A percentile compares a stretch with the other conserved stretches of the same genome.
phyloP scores from a whole-genome alignment of 2,888 invertebrate genomes.

The Pseudococcus jackbeardsleyi region DNA sequence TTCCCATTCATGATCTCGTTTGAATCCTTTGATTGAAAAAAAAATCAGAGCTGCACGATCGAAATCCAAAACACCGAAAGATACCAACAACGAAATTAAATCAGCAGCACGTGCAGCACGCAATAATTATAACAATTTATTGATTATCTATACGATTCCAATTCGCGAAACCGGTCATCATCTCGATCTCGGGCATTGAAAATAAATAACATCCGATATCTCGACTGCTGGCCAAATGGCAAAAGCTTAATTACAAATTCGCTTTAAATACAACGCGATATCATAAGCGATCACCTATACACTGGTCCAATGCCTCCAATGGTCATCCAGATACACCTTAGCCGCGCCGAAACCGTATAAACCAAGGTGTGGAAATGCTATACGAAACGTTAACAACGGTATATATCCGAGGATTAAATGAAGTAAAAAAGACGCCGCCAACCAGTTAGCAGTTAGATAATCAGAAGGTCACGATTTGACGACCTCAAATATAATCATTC shows the following conservation, averaged over 20 bases:
- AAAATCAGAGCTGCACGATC: too few species aligned
- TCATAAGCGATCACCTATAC: not conserved
- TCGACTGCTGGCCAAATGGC: not conserved
- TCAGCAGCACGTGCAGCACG: not conserved
- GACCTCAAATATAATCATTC: constrained; percentile 65
- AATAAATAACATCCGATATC: not conserved
- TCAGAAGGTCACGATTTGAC: constrained; percentile 65
- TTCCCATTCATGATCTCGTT: too few species aligned
- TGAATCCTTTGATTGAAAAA: too few species aligned
- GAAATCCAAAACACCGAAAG: too few species aligned
- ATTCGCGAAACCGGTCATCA: constrained; percentile 24
- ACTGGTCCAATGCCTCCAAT: constrained; percentile 4
- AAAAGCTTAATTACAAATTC: not conserved
- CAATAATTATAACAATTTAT: not conserved
- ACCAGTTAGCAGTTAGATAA: constrained; percentile 65
- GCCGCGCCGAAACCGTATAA: constrained; percentile 48
- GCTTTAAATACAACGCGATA: not conserved
- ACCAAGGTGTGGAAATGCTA: constrained; percentile 61
- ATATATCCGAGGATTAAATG: constrained; percentile 58
- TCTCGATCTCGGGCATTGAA: not conserved
- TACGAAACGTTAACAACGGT: constrained; percentile 61
- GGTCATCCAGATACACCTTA: constrained; percentile 19
- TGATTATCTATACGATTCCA: too few species aligned
- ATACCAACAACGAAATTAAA: not conserved
- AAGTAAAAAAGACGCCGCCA: constrained; percentile 63